Evolutionary conservation across 2,113 vertebrate genomes (phyloP), one percentile per base, ranked within the genome.

Genomic region (Ranitomeya imitator): DNA sequence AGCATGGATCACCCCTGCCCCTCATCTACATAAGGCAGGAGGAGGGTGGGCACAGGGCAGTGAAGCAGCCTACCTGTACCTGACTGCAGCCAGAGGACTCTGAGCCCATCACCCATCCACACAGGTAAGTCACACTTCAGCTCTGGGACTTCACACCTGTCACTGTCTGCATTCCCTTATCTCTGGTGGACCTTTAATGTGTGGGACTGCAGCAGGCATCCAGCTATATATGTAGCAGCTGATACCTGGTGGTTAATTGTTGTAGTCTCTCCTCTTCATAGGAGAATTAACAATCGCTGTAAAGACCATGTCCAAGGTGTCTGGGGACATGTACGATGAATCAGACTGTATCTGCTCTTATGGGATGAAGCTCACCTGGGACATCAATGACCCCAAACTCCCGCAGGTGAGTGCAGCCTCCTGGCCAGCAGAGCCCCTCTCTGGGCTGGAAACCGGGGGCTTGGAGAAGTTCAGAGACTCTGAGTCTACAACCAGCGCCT

Each of bases 361-460:
- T 6, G 93, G 95, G 63, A 98, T 98, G 97, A 97, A 97, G 93
- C 92, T 97, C 82, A 96, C 94, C 2, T 99, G 98, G 98, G 98
- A 99, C 84, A 99, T 99, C 92, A 99, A 99, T 86, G 98, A 98
- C 69, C 97, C 97, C 1, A 97, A 97, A 86, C 94, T 99, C 77
- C 98, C 98, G 0, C 97, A 97, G 97, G 98, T 99, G 94, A 45
- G 71, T 52, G 12, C 54, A n/a, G 73, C 7, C 15, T 8, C 3
- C 61, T 45, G 37, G 37, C 3, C 0, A 45, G 37, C 37, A 45
- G 37, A 45, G 37, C 37, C 37, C 37, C 37, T 45, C 37, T 45
- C 37, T 45, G 37, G 57, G 16, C 31, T 76, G 69, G 55, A 12
- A 85, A 37, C n/a, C n/a, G 23, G 57, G 61, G 51, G 63, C 21